Evolutionary conservation across 2,888 invertebrate species (phyloP).

Genomic region (Erebia epiphron): DNA sequence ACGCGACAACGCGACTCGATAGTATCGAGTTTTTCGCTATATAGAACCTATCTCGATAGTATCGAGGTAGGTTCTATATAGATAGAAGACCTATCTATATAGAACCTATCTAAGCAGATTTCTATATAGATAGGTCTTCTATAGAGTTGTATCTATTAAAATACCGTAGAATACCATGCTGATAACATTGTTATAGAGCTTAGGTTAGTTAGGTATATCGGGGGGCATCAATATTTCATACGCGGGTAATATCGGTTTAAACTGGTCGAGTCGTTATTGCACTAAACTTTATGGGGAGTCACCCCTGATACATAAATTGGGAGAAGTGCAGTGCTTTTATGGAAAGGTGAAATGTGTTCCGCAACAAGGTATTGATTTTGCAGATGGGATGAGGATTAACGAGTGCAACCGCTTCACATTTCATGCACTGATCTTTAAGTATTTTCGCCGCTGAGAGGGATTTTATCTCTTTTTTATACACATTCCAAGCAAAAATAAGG

Average conservation of each 20-base stretch:
- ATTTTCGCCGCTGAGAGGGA: slow-evolving; percentile 4
- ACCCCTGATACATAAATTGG: slow-evolving; percentile 77
- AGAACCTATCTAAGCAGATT: too few relatives aligned
- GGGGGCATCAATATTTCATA: slow-evolving; percentile 75
- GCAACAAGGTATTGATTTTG: slow-evolving; percentile 74
- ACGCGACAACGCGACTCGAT: too few relatives aligned
- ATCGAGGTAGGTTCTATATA: too few relatives aligned
- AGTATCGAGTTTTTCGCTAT: too few relatives aligned
- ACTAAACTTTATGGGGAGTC: slow-evolving; percentile 76
- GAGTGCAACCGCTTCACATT: slow-evolving; percentile 36
- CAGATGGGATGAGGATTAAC: slow-evolving; percentile 58
- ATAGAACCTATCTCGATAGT: too few relatives aligned
- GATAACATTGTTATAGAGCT: slow-evolving; percentile 40
- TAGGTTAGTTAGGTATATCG: slow-evolving; percentile 41
- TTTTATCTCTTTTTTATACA: slow-evolving; percentile 15
- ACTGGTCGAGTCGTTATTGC: slow-evolving; percentile 74
- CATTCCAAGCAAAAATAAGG: slow-evolving; percentile 7
- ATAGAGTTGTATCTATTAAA: too few relatives aligned
- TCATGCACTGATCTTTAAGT: slow-evolving; percentile 17
- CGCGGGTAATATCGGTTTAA: slow-evolving; percentile 72
- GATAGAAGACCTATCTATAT: too few relatives aligned
- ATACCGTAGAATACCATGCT: background rate
- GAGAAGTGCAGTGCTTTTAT: slow-evolving; percentile 71
- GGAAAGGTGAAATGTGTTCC: slow-evolving; percentile 66
- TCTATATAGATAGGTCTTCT: too few relatives aligned